Evolutionary conservation across 2,113 vertebrate genomes (phyloP), one percentile per base, ranked within the genome.

Genomic region (Axis porcinus): DNA sequence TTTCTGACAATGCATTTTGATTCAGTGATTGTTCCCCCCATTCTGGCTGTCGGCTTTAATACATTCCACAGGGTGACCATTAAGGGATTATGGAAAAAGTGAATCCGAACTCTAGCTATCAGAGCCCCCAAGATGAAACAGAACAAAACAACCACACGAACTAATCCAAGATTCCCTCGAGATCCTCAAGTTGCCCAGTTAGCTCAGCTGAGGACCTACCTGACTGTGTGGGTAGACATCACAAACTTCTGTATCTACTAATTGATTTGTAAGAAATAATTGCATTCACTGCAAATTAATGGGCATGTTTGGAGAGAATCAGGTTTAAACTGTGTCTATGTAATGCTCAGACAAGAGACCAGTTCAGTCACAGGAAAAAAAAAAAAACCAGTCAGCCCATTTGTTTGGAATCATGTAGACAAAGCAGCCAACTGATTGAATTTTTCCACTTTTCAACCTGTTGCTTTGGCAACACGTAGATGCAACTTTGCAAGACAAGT

Each of bases 361-460:
- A 81, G 12, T 81, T 81, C 78, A 81, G 47, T 52, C 78, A 50
- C 36, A 58, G 50, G 58, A 58, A 58, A 82, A 95, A 74, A 95
- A 74, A 86, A 52, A 62, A 74, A 33, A 4, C 0, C 25, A 88
- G 93, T 79, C 83, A 88, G 88, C 64, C 74, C 47, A 92, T 91
- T 98, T 98, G 92, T 97, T 96, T 97, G 81, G 94, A 97, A 96
- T 96, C 62, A 92, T 95, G 92, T 96, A 97, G 95, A 98, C 85
- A 98, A 98, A 97, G 95, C 70, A 96, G 97, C 85, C 88, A 78
- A 96, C 79, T 94, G 89, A 98, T 86, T 97, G 95, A 92, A 88
- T 97, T 97, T 97, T 97, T 97, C 94, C 64, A 87, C 95, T 97
- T 97, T 97, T 96, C 94, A 97, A 94, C 85, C 92, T 97, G 96